These are phyloP conservation scores for Sussaba pulchella DNA, from an alignment of 2,888 invertebrate species.

Conservation along the genomic window DNA sequence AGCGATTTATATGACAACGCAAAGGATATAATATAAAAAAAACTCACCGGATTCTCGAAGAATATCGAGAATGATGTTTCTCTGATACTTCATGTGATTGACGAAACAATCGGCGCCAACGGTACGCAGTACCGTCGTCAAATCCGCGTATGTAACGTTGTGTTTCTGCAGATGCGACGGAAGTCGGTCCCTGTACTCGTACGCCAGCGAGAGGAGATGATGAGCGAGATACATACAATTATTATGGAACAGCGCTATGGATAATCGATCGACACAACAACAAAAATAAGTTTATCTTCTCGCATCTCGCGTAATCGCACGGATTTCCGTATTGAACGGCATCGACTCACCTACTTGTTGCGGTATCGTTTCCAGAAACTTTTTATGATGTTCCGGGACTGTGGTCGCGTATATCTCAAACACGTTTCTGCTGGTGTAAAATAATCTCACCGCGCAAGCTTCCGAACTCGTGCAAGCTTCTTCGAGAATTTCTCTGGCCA, in stretches of 20 bases:
- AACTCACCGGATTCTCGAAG: conserved; percentile 90
- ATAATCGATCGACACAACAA: conserved; percentile 31
- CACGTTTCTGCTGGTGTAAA: conserved; percentile 89
- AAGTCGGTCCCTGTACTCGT: conserved; percentile 88
- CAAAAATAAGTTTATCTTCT: conserved; percentile 9
- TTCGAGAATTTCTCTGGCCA: conserved; percentile 88
- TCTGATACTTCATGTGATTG: conserved; percentile 91
- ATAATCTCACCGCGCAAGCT: conserved; percentile 88
- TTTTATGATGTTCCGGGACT: conserved; percentile 92
- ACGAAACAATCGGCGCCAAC: conserved; percentile 90
- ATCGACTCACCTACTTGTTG: conserved; percentile 91
- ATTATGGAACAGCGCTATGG: conserved; percentile 92
- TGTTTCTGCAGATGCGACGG: conserved; percentile 86
- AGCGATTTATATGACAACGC: no score
- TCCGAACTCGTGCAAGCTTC: conserved; percentile 88
- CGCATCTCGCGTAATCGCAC: no score
- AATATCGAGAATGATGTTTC: conserved; percentile 91
- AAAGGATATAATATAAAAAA: neutral
- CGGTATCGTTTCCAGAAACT: conserved; percentile 92
- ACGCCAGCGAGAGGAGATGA: conserved; percentile 88
- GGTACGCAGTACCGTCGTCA: conserved; percentile 88
- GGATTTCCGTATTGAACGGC: neutral
- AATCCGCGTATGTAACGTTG: conserved; percentile 88
- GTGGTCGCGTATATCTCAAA: conserved; percentile 92
- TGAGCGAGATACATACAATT: conserved; percentile 96